phyloP scores from a whole-genome alignment of 30 jellyfish, hydroid and myxozoan genomes.

The Cassiopea xamachana region DNA sequence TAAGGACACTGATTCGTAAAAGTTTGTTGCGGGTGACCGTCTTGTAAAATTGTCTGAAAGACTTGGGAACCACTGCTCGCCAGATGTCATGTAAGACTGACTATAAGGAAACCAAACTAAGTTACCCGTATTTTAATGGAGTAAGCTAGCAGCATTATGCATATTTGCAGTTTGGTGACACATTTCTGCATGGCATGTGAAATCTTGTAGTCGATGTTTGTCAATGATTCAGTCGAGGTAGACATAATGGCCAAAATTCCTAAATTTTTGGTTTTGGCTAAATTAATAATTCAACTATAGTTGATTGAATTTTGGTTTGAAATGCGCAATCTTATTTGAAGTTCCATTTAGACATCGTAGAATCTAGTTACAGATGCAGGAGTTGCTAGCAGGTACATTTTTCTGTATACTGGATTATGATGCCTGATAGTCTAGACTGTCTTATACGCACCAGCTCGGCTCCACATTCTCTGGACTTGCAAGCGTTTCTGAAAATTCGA shows the following conservation, averaged over 20 bases:
- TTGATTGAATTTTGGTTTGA: slow-evolving; percentile 1
- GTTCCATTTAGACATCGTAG: not conserved
- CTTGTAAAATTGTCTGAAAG: no score
- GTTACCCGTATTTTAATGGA: not conserved
- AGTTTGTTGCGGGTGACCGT: no score
- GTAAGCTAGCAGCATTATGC: not conserved
- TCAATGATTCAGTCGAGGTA: not conserved
- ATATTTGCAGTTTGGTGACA: not conserved
- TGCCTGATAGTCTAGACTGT: not conserved
- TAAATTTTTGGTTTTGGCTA: slow-evolving; percentile 15
- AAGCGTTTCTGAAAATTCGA: not conserved
- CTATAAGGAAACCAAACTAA: no score
- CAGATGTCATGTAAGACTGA: no score
- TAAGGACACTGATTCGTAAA: no score
- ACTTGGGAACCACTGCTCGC: no score
- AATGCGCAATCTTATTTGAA: not conserved
- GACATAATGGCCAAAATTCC: no score
- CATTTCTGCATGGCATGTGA: not conserved
- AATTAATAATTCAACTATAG: slow-evolving; percentile 1
- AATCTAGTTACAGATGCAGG: not conserved
- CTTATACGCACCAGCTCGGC: not conserved
- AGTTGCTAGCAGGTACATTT: not conserved
- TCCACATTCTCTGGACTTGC: not conserved
- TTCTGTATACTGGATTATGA: not conserved
- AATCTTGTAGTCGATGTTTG: not conserved